Base-by-base conservation (phyloP, 2,888 invertebrate species). In the Branchipolynoe longqiensis region DNA sequence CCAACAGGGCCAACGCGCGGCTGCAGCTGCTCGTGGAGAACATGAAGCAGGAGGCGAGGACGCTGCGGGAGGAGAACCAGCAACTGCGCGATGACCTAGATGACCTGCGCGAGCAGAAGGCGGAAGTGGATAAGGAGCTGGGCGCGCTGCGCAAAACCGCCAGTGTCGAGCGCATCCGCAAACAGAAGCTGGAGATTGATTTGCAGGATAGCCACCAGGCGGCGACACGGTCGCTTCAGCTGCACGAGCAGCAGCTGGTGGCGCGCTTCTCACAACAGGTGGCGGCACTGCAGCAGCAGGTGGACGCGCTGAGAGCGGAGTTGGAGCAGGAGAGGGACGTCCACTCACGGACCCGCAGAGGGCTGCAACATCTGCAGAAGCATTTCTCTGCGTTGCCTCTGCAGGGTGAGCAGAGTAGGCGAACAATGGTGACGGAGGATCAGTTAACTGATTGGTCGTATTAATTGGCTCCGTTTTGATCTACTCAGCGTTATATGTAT, bases 31-130 rank as follows among this genome's bases (percentile, higher is more conserved):
- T 91, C 85, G 90, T 90, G 82, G 90, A 90, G 38, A 90, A 88
- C 84, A 85, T 92, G 12, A 90, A 90, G 85, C 86, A 88, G 54
- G 90, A 92, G 83, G 85, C 91, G 40, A 88, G 90, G 25, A 87
- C 87, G 48, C 87, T 89, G 28, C 89, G 88, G 8, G 89, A 90
- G 28, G 90, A 91, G 82, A 86, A 90, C 81, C 90, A 90, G 22
- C 90, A 90, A 1, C 89, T 92, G 87, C 90, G 90, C 31, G 90
- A 91, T 81, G 90, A 91, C 41, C 90, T 91, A 86, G 89, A 88
- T 38, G 91, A 91, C 84, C 87, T 92, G 8, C 89, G 89, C 41
- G 82, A 87, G 33, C 90, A 92, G 73, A 90, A 90, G 41, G 87
- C 89, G 12, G 89, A 89, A 58, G 89, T 89, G 87, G 88, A 90